These are phyloP conservation scores for Drosophila pseudotakahashii DNA, from an alignment of 2,888 invertebrate genomes.

Conservation along the genomic window DNA sequence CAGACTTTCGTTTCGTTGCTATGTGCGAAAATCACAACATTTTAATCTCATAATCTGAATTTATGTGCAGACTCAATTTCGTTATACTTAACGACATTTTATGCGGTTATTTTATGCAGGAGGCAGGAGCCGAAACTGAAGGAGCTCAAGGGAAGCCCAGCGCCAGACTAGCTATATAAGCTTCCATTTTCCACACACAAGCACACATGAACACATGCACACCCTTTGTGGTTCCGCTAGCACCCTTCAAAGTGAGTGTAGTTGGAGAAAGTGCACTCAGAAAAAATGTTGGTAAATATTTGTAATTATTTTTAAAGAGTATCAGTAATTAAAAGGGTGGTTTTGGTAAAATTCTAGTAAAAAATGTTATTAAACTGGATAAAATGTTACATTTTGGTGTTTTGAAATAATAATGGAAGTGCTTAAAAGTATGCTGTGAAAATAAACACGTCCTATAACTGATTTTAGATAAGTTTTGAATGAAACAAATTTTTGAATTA, in stretches of 20 bases:
- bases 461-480: no score
- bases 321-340: not conserved
- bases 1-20: conserved; percentile 9
- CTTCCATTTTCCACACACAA: conserved; percentile 11
- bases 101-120: conserved; percentile 76
- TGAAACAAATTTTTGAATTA: no score
- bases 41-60: conserved; percentile 81
- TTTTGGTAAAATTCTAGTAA: not conserved
- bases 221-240: conserved; percentile 62
- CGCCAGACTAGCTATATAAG: conserved; percentile 27
- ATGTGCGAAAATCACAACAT: conserved; percentile 78
- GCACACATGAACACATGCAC: conserved; percentile 19
- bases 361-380: no score
- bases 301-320: not conserved
- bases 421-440: no score
- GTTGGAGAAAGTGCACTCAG: conserved; percentile 32
- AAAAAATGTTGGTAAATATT: not conserved
- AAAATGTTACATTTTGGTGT: no score
- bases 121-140: conserved; percentile 48
- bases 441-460: no score
- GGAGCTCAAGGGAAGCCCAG: conserved; percentile 48
- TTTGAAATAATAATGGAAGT: no score
- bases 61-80: conserved; percentile 81
- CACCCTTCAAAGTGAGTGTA: conserved; percentile 51
- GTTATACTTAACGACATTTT: conserved; percentile 80